phyloP scores from a whole-genome alignment of 2,888 invertebrate species.

The Tinea trinotella region DNA sequence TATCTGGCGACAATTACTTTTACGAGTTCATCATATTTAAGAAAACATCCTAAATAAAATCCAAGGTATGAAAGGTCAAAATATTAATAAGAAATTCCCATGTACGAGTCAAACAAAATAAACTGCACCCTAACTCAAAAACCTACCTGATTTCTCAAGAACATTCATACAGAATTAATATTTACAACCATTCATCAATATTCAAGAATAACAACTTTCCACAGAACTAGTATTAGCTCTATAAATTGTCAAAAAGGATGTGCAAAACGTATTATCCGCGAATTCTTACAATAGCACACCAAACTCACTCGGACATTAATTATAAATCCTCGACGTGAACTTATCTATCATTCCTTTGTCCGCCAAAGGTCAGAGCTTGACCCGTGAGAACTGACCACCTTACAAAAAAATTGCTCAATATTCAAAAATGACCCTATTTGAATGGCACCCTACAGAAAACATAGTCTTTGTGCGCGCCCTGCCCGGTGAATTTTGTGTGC shows the following conservation, averaged over 20 bases:
- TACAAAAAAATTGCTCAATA: constrained; percentile 38
- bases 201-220: constrained; percentile 66
- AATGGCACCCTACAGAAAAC: constrained; percentile 66
- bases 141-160: not conserved
- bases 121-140: not conserved
- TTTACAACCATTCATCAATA: constrained; percentile 57
- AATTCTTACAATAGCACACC: constrained; percentile 43
- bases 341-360: constrained; percentile 49
- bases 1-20: too few relatives aligned
- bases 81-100: not conserved
- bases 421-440: constrained; percentile 63
- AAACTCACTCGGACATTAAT: constrained; percentile 55
- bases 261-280: constrained; percentile 54
- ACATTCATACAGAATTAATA: not conserved
- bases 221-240: constrained; percentile 40
- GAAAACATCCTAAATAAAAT: too few relatives aligned
- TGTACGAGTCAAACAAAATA: not conserved
- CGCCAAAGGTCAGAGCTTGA: constrained; percentile 61
- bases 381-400: constrained; percentile 64
- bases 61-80: not conserved
- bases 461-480: constrained; percentile 39
- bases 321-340: constrained; percentile 58
- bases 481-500: constrained; percentile 48
- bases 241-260: constrained; percentile 41
- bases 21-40: too few relatives aligned